A percentile compares a stretch with the other conserved stretches of the same genome.
These are phyloP conservation scores for Gymnosoma rotundatum DNA, from an alignment of 2,888 invertebrate species.

Conservation along the genomic window DNA sequence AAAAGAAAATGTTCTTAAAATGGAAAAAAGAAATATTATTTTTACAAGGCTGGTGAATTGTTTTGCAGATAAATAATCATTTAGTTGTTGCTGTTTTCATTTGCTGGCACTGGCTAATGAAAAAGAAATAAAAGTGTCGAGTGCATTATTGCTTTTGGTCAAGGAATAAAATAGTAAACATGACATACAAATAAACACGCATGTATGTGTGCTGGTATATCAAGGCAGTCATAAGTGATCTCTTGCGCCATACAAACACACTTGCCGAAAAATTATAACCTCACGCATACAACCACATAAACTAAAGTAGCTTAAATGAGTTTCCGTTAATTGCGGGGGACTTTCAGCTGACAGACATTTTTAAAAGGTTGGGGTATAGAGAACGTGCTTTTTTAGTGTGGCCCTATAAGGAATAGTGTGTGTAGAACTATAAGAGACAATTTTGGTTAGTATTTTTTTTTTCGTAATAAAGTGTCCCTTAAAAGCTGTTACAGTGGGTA, in stretches of 20 bases:
- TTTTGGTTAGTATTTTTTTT: constrained; percentile 15
- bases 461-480: not conserved
- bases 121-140: constrained; percentile 75
- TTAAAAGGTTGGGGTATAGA: not conserved
- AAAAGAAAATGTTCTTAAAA: constrained; percentile 21
- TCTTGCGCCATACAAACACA: constrained; percentile 40
- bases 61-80: constrained; percentile 69
- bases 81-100: constrained; percentile 52
- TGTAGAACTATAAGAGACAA: constrained; percentile 48
- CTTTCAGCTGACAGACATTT: constrained; percentile 12
- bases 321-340: constrained; percentile 66
- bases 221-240: constrained; percentile 39
- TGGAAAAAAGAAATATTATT: constrained; percentile 1
- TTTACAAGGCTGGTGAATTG: constrained; percentile 38
- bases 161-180: constrained; percentile 38
- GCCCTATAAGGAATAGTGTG: too few species aligned
- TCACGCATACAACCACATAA: constrained; percentile 62
- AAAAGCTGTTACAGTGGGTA: constrained; percentile 9
- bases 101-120: constrained; percentile 66
- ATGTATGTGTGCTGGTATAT: not conserved
- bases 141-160: constrained; percentile 73
- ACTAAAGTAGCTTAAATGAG: constrained; percentile 64
- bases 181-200: constrained; percentile 11
- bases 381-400: constrained; percentile 16
- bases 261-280: constrained; percentile 25